These are phyloP conservation scores for Macaria notata DNA, from an alignment of 2,888 invertebrate species.

Conservation along the genomic window DNA sequence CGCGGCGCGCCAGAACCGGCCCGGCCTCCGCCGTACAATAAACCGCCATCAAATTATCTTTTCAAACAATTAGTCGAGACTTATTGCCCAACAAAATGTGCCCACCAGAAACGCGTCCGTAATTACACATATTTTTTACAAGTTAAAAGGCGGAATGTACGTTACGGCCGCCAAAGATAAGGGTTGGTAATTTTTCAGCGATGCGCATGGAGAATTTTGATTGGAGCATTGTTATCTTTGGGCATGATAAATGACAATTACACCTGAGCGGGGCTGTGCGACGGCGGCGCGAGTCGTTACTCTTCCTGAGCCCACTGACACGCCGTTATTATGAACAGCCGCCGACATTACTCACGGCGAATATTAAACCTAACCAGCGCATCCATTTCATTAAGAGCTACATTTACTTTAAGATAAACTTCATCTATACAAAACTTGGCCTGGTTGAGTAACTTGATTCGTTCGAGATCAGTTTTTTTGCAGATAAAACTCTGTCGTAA, in stretches of 20 bases:
- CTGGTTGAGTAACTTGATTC: no score
- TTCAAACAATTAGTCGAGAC: slow-evolving; percentile 71
- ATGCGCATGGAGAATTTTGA: slow-evolving; percentile 37
- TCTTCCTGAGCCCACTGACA: slow-evolving; percentile 36
- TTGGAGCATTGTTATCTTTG: slow-evolving; percentile 45
- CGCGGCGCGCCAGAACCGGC: slow-evolving; percentile 48
- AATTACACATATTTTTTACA: slow-evolving; percentile 48
- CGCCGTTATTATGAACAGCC: slow-evolving; percentile 35
- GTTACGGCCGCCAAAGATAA: slow-evolving; percentile 32
- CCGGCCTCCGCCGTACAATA: slow-evolving; percentile 60
- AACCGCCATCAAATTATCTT: slow-evolving; percentile 74
- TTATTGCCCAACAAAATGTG: slow-evolving; percentile 59
- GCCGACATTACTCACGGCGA: slow-evolving; percentile 34
- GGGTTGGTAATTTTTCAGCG: slow-evolving; percentile 36
- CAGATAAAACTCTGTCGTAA: no score
- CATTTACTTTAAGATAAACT: slow-evolving; percentile 7
- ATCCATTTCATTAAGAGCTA: slow-evolving; percentile 21
- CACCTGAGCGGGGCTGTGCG: slow-evolving; percentile 35
- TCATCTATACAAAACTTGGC: not conserved
- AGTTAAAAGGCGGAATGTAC: slow-evolving; percentile 37
- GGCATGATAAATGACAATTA: slow-evolving; percentile 43
- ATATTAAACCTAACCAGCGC: slow-evolving; percentile 32
- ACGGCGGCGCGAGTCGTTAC: slow-evolving; percentile 32
- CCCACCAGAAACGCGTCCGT: slow-evolving; percentile 45
- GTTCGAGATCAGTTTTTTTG: no score